Base-by-base conservation (phyloP, 2,888 invertebrate genomes). In the Byasa hedistus region DNA sequence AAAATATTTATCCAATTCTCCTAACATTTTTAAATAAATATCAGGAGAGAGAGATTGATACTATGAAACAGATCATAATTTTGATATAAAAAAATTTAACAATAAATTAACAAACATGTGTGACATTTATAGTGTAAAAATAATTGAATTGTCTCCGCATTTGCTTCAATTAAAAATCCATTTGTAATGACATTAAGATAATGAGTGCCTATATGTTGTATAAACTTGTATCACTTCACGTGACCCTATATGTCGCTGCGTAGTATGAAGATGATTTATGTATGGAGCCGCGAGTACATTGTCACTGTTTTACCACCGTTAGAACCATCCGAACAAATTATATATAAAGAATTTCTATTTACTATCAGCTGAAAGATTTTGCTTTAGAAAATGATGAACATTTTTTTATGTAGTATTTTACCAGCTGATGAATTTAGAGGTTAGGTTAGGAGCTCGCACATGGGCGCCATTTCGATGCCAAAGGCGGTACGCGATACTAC, bases 251-350 rank as follows among this genome's bases (percentile, higher is more conserved):
- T n/a, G n/a, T n/a, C n/a, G 12, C 17, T 39, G 12, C 10, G 15
- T 39, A 39, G 39, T 39, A 15, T 15, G 12, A 39, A 3, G 12
- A 39, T 15, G 39, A n/a, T n/a, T 39, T 39, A 2, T 17, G 15
- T 12, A 12, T 17, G 1, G 21, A 55, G 24, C 23, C 23, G 10
- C 5, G 17, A 57, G 15, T 39, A 15, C 8, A 39, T 5, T 22
- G 21, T 39, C 24, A 27, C 59, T 27, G n/a, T 55, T 17, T 39
- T 54, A 64, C 58, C 60, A 64, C 64, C 51, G 59, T 51, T 48
- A 62, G 44, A 62, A 60, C 21, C 51, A 52, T 68, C 61, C 55
- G 57, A 62, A 57, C 68, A 66, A 66, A 66, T 51, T 64, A 65
- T 44, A 27, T 59, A 21, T 52, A 39, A 32, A 17, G 17, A 12